phyloP scores from a whole-genome alignment of 2,797 vertebrate species.

The Etheostoma perlongum region DNA sequence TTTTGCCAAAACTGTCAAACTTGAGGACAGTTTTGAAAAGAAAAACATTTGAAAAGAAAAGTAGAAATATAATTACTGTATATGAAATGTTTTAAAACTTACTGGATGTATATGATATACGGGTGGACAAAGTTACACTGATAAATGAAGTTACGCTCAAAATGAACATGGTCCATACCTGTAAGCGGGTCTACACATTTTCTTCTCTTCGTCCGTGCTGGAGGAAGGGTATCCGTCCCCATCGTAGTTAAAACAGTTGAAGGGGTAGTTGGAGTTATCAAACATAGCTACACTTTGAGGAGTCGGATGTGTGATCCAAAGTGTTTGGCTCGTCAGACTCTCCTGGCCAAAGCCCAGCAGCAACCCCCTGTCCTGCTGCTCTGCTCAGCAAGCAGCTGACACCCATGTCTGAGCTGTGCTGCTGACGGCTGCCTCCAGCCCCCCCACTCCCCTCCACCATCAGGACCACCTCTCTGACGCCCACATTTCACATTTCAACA shows the following conservation, averaged over 20 bases:
- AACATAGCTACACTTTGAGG: conserved; percentile 88
- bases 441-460: conserved; percentile 23
- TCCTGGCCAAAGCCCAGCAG: conserved; percentile 59
- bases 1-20: neutral
- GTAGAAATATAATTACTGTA: neutral
- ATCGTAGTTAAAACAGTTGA: conserved; percentile 99
- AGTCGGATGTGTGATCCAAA: conserved; percentile 10
- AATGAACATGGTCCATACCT: conserved; percentile 84
- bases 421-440: conserved; percentile 58
- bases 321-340: conserved; percentile 34
- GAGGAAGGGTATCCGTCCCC: conserved; percentile 94
- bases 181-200: conserved; percentile 94
- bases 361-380: conserved; percentile 66
- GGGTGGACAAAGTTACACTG: neutral
- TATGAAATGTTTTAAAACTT: neutral
- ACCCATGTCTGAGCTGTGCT: conserved; percentile 60
- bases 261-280: conserved; percentile 96
- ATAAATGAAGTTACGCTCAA: neutral
- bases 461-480: conserved; percentile 10
- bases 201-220: conserved; percentile 92
- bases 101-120: neutral
- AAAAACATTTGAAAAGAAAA: neutral
- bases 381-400: conserved; percentile 67
- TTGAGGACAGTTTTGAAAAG: neutral
- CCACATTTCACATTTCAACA: neutral